Evolutionary conservation across 1,140 invertebrate genomes (phyloP), one percentile per base, ranked within the genome.

Genomic region (Anthonomus grandis): DNA sequence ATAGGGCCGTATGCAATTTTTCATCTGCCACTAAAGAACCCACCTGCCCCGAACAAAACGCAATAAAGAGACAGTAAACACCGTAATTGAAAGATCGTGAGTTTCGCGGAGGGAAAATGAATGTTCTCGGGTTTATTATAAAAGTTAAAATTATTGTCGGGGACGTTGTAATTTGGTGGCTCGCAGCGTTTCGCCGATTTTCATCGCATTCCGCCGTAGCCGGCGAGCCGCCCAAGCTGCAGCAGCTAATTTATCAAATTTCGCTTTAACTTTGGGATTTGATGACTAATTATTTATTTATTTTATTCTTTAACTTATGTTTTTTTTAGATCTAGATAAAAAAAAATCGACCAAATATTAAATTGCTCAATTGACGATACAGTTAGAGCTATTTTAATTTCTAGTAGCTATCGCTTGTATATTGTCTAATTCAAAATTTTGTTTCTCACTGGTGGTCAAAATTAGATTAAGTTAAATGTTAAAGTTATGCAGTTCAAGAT

Each of bases 101-200:
- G 41, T 53, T 53, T 53, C 12, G 21, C 24, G 19, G 51, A 53
- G 39, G 41, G 51, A 53, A 53, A 53, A 44, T 53, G 39, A 53
- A 53, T 53, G 51, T 45, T 44, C 51, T 53, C 51, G 39, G 51
- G 51, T 53, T 53, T 53, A 53, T 53, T 34, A 53, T 53, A 53
- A 53, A 55, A 55, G 52, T 55, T 46, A 55, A 55, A 55, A 55
- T 55, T 55, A 55, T 55, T 55, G 52, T 55, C 44, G 52, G 52
- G 52, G 52, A 55, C 52, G 52, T 46, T 55, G 42, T 55, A 55
- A 55, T 55, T 55, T 55, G 52, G 44, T 55, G 52, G 52, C 52
- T 55, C 37, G 52, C 52, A 44, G 52, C 52, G 52, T 37, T 55
- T 46, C 52, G 31, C 41, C 31, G 42, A 55, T 55, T 55, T 55